A percentile compares a stretch with the other conserved stretches of the same genome.
Conservation (phyloP, 2,797 vertebrate genomes). For the Anableps anableps region DNA sequence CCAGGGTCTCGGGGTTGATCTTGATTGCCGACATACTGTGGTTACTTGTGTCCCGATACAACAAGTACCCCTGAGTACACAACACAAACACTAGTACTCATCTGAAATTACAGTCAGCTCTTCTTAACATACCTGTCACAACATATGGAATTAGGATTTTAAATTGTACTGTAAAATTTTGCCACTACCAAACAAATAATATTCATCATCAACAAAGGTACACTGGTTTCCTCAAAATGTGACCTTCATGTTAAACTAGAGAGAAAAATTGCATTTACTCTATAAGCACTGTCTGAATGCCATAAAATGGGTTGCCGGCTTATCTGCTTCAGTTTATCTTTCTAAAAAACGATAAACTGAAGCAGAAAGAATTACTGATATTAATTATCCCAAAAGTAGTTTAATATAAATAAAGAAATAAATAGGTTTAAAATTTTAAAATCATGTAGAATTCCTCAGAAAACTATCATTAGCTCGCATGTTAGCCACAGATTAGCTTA, state of each 20-base stretch:
- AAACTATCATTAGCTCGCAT: not conserved
- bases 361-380: not conserved
- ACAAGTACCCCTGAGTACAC: conserved; percentile 88
- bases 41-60: conserved; percentile 94
- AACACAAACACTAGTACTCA: conserved; percentile 18
- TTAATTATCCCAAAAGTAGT: not conserved
- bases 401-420: not conserved
- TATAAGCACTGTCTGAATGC: not conserved
- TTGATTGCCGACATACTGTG: conserved; percentile 94
- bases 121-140: not conserved
- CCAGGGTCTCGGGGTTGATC: conserved; percentile 98
- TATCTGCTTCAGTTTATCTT: no score
- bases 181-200: not conserved
- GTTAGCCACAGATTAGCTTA: not conserved
- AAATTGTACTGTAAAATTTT: not conserved
- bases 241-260: not conserved
- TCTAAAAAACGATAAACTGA: not conserved
- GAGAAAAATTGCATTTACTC: not conserved
- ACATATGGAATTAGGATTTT: not conserved
- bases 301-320: not conserved
- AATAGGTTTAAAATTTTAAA: not conserved
- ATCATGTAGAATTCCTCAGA: not conserved
- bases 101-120: not conserved
- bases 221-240: not conserved
- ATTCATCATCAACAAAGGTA: not conserved